Evolutionary conservation across 2,113 vertebrate genomes (phyloP).

Genomic region (Sebastes fasciatus): DNA sequence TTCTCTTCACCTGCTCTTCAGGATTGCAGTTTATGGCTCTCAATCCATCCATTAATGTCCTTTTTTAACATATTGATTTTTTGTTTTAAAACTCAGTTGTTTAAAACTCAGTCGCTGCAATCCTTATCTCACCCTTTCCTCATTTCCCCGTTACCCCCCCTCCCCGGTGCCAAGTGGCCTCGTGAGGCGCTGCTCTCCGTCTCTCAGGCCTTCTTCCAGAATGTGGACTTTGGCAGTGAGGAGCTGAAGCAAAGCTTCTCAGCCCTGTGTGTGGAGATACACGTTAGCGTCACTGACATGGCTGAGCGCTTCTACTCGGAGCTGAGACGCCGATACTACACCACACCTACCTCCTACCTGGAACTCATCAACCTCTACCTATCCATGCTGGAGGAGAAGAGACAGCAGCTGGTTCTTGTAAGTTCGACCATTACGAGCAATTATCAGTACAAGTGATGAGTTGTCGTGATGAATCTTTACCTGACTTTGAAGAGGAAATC

Average conservation of each 20-base stretch:
- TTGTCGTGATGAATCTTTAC: neutral
- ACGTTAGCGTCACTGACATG: slow-evolving; percentile 87
- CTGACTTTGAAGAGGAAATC: neutral
- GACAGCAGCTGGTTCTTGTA: slow-evolving; percentile 84
- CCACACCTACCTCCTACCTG: slow-evolving; percentile 90
- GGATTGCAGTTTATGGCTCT: neutral
- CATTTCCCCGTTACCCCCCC: neutral
- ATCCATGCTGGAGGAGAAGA: slow-evolving; percentile 86
- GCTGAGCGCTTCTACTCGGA: slow-evolving; percentile 87
- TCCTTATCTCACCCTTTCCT: neutral
- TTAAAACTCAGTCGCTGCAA: no score
- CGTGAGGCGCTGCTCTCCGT: slow-evolving; percentile 89
- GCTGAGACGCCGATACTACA: slow-evolving; percentile 88
- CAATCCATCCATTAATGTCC: neutral
- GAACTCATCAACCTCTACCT: slow-evolving; percentile 92
- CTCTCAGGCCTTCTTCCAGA: slow-evolving; percentile 86
- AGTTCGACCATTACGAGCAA: slow-evolving; percentile 9
- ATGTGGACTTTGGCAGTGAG: slow-evolving; percentile 82
- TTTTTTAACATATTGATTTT: neutral
- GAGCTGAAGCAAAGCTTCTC: slow-evolving; percentile 86
- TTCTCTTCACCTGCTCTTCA: neutral
- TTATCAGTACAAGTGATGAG: neutral
- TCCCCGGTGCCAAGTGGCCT: slow-evolving; percentile 81
- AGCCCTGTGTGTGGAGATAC: slow-evolving; percentile 89
- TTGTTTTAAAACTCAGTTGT: neutral